A percentile compares a stretch with the other conserved stretches of the same genome.
Evolutionary conservation across 2,797 vertebrate genomes (phyloP).

Genomic region (Ispidina lecontei): DNA sequence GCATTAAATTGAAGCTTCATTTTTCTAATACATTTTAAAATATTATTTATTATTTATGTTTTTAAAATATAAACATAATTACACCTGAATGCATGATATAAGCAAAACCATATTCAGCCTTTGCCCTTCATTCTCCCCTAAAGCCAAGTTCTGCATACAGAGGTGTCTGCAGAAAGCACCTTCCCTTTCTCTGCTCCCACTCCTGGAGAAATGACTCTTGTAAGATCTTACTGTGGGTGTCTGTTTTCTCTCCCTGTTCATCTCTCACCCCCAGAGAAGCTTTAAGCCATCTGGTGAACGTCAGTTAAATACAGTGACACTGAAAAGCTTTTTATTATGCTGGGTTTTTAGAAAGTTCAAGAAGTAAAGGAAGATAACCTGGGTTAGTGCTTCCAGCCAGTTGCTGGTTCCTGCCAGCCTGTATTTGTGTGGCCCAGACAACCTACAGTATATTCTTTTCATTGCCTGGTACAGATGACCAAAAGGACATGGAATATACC

Average conservation of each 20-base stretch:
- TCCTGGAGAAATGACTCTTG: not conserved
- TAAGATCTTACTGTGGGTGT: not conserved
- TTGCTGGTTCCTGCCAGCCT: not conserved
- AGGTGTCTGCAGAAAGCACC: not conserved
- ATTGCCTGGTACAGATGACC: not conserved
- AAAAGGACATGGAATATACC: not conserved
- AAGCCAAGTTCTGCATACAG: not conserved
- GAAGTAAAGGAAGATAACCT: not conserved
- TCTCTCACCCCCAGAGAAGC: not conserved
- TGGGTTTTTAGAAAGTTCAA: not conserved
- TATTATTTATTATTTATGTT: too few relatives aligned
- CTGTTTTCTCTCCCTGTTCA: not conserved
- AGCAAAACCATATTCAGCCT: not conserved
- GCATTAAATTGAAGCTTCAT: not conserved
- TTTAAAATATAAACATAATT: not conserved
- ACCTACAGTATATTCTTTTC: not conserved
- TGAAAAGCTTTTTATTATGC: not conserved
- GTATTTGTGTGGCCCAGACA: rapidly evolving
- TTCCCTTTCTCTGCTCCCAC: not conserved
- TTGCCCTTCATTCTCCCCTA: not conserved
- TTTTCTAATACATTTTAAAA: not conserved
- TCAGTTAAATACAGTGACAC: not conserved
- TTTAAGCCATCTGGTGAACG: not conserved
- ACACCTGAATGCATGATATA: not conserved
- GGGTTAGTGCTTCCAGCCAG: not conserved